Conservation (phyloP, 2,888 invertebrate species). For the Cantharis nigra region DNA sequence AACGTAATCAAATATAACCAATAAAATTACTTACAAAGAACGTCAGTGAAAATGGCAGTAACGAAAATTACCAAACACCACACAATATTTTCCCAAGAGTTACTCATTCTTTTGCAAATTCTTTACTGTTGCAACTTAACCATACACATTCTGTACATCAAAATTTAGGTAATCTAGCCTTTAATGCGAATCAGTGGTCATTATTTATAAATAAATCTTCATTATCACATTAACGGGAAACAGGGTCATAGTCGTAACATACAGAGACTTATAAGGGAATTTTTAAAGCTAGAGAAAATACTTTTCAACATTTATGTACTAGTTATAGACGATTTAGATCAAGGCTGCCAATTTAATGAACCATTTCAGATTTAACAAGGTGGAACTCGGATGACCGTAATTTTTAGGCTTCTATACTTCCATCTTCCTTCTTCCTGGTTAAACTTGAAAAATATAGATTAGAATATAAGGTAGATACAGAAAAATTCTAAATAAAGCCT, state of each 20-base stretch:
- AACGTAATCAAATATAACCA: background rate
- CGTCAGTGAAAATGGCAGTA: conserved; percentile 31
- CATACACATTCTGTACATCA: background rate
- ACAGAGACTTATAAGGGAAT: background rate
- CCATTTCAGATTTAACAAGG: no score
- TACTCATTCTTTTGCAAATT: background rate
- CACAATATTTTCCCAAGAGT: background rate
- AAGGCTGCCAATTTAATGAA: no score
- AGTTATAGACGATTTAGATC: no score
- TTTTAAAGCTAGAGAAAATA: no score
- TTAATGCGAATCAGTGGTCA: background rate
- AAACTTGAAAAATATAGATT: no score
- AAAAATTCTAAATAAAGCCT: no score
- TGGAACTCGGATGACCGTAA: no score
- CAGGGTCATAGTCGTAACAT: background rate
- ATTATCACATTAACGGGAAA: background rate
- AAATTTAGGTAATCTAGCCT: background rate
- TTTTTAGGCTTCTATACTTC: no score
- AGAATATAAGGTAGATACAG: no score
- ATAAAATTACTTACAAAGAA: conserved; percentile 37
- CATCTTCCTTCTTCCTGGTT: no score
- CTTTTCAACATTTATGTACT: no score
- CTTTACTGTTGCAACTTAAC: background rate
- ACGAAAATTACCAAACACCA: conserved; percentile 21
- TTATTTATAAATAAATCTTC: background rate